These are phyloP conservation scores for Xiphorhynchus elegans DNA, from an alignment of 2,113 vertebrate species.

Conservation along the genomic window DNA sequence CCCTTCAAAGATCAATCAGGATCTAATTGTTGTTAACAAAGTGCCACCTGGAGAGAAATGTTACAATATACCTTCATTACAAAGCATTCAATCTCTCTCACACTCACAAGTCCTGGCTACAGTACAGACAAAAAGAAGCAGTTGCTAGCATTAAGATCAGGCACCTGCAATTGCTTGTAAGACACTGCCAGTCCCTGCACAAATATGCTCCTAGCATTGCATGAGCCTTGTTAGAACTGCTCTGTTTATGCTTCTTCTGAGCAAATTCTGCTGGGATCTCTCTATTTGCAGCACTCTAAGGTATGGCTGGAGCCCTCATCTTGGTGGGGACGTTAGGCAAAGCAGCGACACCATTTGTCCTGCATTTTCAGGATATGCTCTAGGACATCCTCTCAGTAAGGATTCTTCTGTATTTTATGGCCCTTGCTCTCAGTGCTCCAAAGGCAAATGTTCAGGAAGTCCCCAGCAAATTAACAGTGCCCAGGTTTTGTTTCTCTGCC, in stretches of 20 bases:
- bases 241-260: neutral
- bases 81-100: conserved; percentile 72
- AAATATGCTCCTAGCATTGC: conserved; percentile 12
- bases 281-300: accelerated
- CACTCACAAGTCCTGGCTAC: conserved; percentile 43
- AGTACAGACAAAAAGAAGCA: conserved; percentile 47
- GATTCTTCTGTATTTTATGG: neutral
- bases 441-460: neutral
- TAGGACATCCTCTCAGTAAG: neutral
- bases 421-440: neutral
- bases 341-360: accelerated
- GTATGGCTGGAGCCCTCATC: neutral
- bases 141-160: conserved; percentile 48
- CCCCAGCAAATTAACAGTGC: neutral
- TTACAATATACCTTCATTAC: conserved; percentile 78
- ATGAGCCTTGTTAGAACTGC: neutral
- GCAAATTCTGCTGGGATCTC: neutral
- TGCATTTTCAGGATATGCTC: neutral
- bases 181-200: conserved; percentile 29
- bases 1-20: conserved; percentile 76
- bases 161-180: conserved; percentile 66
- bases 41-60: conserved; percentile 78
- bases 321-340: accelerated
- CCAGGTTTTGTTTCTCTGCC: neutral
- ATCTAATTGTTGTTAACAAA: conserved; percentile 78